Conservation (phyloP, 2,113 vertebrate genomes). For the Siphamia tubifer region DNA sequence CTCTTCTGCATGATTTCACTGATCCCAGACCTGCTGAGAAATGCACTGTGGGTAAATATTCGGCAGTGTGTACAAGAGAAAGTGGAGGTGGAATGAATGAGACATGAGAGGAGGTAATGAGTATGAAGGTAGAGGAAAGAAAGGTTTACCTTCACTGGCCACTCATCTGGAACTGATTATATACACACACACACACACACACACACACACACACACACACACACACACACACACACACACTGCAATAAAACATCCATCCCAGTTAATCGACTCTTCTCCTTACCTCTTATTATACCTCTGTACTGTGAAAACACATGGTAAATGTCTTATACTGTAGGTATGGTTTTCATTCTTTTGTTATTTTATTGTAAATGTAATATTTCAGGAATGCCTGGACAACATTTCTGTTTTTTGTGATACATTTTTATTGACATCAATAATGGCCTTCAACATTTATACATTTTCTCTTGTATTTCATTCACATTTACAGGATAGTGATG, state of each 20-base stretch:
- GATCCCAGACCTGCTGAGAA: constrained; percentile 59
- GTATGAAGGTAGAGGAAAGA: background rate
- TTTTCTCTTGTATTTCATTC: no score
- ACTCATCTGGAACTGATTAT: constrained; percentile 72
- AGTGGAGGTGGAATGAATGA: constrained; percentile 10
- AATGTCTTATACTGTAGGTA: no score
- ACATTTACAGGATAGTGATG: no score
- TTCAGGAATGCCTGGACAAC: no score
- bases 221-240: constrained; percentile 1
- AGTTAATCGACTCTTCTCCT: background rate
- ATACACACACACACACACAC: constrained; percentile 11
- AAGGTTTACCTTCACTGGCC: constrained; percentile 40
- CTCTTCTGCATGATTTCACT: constrained; percentile 60
- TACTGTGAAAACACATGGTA: background rate
- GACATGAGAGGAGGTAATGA: constrained; percentile 25
- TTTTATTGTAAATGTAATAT: no score
- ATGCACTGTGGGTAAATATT: constrained; percentile 1
- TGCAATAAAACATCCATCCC: constrained; percentile 5
- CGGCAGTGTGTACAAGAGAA: constrained; percentile 6
- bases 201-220: constrained; percentile 20
- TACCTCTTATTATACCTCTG: background rate
- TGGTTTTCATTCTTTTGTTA: background rate
- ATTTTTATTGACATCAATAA: no score
- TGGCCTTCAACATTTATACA: no score
- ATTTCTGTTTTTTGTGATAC: no score